Percentiles rank a stretch among this genome's conserved stretches.
Evolutionary conservation across 1,140 invertebrate genomes (phyloP).

Genomic region (Paralvinella palmiformis): DNA sequence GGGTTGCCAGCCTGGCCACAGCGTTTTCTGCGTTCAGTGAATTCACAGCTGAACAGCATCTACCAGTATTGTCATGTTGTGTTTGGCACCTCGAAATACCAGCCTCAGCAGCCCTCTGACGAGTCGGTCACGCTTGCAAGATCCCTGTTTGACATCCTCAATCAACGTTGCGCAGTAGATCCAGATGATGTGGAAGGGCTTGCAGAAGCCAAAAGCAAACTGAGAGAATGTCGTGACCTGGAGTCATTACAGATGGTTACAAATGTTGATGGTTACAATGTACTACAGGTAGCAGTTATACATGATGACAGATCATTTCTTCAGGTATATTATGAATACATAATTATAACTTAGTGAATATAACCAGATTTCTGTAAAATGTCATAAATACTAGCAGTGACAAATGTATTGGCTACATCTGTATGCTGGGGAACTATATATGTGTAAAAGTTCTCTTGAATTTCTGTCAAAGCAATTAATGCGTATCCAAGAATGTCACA

Average conservation of each 20-base stretch:
- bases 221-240: constrained; percentile 10
- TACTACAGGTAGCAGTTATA: constrained; percentile 12
- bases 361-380: not conserved
- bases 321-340: not conserved
- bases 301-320: constrained; percentile 2
- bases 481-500: constrained; percentile 22
- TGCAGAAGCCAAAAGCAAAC: not conserved
- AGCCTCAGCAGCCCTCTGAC: not conserved
- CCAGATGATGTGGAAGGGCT: not conserved
- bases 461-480: constrained; percentile 24
- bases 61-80: constrained; percentile 10
- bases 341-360: not conserved
- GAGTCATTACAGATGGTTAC: constrained; percentile 4
- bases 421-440: constrained; percentile 23
- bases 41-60: constrained; percentile 3
- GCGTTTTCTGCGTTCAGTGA: not conserved
- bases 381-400: not conserved
- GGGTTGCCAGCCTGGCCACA: too few relatives aligned
- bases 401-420: constrained; percentile 26
- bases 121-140: not conserved
- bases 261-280: constrained; percentile 9
- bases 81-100: constrained; percentile 1
- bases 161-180: not conserved
- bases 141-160: constrained; percentile 4
- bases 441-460: constrained; percentile 34